These are phyloP conservation scores for Asobara japonica DNA, from an alignment of 1,140 invertebrate species.

Conservation along the genomic window DNA sequence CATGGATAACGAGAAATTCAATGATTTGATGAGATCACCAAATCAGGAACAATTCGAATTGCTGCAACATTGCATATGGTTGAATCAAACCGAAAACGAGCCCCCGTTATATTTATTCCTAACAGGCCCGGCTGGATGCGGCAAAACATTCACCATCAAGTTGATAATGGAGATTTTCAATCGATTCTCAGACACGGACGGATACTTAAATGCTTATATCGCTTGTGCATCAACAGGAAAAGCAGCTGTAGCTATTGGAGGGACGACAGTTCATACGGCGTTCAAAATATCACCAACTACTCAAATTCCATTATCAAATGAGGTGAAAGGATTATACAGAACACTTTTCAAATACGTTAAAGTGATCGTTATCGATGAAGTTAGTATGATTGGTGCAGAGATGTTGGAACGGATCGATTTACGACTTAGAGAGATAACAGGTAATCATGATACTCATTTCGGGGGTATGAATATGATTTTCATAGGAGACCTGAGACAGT, in stretches of 20 bases:
- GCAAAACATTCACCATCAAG: slow-evolving; percentile 37
- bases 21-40: slow-evolving; percentile 22
- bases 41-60: slow-evolving; percentile 33
- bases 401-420: slow-evolving; percentile 44
- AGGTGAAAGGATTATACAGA: slow-evolving; percentile 39
- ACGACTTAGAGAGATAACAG: slow-evolving; percentile 52
- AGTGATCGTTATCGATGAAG: slow-evolving; percentile 57
- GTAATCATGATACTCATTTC: slow-evolving; percentile 39
- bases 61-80: slow-evolving; percentile 33
- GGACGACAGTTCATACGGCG: too few species aligned
- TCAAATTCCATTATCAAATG: slow-evolving; percentile 34
- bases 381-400: slow-evolving; percentile 52
- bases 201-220: slow-evolving; percentile 30
- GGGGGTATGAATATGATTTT: slow-evolving; percentile 42
- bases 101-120: slow-evolving; percentile 36
- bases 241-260: slow-evolving; percentile 49
- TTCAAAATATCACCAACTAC: slow-evolving; percentile 15
- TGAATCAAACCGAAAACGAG: slow-evolving; percentile 20
- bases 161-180: slow-evolving; percentile 36
- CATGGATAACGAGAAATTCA: neutral
- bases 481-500: slow-evolving; percentile 40
- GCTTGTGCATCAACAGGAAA: slow-evolving; percentile 51
- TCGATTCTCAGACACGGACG: slow-evolving; percentile 36
- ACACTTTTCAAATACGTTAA: slow-evolving; percentile 43
- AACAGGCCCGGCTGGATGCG: too few species aligned